Conservation (phyloP, 1,140 invertebrate species). For the Drosophila persimilis region DNA sequence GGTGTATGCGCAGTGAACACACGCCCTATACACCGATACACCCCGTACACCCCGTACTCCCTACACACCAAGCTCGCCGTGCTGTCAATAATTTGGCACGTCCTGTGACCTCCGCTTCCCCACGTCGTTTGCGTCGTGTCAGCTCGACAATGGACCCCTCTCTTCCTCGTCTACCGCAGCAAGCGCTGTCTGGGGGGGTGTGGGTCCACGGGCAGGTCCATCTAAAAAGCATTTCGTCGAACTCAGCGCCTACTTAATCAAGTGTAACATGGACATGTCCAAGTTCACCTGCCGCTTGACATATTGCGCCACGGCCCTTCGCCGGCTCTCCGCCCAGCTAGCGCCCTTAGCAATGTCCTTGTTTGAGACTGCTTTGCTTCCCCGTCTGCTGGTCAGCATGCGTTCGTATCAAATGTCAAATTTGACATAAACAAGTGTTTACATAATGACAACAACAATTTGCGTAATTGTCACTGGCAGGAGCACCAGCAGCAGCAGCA, state of each 20-base stretch:
- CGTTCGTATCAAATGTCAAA: constrained; percentile 76
- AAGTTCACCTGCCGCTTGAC: constrained; percentile 63
- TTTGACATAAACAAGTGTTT: constrained; percentile 80
- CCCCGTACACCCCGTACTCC: background rate
- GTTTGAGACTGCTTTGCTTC: constrained; percentile 1
- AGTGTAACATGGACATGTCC: constrained; percentile 73
- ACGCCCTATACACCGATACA: background rate
- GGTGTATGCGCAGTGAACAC: constrained; percentile 7
- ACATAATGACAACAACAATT: constrained; percentile 81
- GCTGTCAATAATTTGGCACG: constrained; percentile 79
- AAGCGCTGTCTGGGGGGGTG: background rate
- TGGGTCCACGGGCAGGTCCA: constrained; percentile 35
- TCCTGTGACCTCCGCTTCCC: constrained; percentile 43
- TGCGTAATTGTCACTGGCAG: constrained; percentile 73
- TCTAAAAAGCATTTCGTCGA: constrained; percentile 79
- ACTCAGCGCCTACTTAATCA: constrained; percentile 79
- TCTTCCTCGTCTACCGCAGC: background rate
- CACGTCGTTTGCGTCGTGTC: constrained; percentile 12
- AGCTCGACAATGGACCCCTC: constrained; percentile 35
- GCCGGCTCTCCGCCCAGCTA: background rate
- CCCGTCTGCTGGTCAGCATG: constrained; percentile 10
- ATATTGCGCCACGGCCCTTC: constrained; percentile 40
- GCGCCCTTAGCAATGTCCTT: background rate
- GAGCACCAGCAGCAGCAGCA: background rate
- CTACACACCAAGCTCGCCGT: constrained; percentile 13